Base-by-base conservation (phyloP, 1,140 invertebrate genomes). In the Bemisia tabaci region DNA sequence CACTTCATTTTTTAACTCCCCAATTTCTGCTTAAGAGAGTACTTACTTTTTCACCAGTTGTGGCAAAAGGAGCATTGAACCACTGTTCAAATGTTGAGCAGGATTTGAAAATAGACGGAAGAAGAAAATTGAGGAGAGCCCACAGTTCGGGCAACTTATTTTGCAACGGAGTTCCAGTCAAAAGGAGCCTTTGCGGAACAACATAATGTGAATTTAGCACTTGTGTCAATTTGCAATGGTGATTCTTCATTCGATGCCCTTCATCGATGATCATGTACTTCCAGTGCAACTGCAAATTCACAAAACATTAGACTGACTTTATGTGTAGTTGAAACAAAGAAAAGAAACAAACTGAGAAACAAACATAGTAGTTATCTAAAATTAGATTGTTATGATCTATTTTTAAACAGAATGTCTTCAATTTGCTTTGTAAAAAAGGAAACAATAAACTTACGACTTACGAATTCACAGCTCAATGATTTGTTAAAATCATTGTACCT, bases 241-340 rank as follows among this genome's bases (percentile, higher is more conserved):
- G 97, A 79, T 99, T 99, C 80, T 99, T 99, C 95, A 99, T 98
- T 71, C 97, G 85, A 80, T 99, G 97, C 73, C 97, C 97, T 80
- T 99, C 97, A 78, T 99, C 97, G 73, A 99, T 99, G 67, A 99
- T 98, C 95, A 99, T 98, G 76, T 98, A 98, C 76, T 97, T 97
- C 95, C 95, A 98, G 71, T 92, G 91, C 17, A 97, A 80, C 84
- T 88, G 73, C 1, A 73, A 66, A 65, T 61, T 60, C 22, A 67
- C 21, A 67, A 33, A 62, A 24, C 17, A 22, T 48, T 11, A 12
- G 12, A 22, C 12, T 23, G 9, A 17, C 12, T 21, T 9, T 9
- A 12, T 21, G 17, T 17, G 27, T 21, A 9, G 22, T 17, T 9
- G 22, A 65, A 65, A 12, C 11, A 22, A 12, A 58, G n/a, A n/a